A percentile compares a stretch with the other conserved stretches of the same genome.
Evolutionary conservation across 2,113 vertebrate species (phyloP).

Genomic region (Pelecanoides urinatrix): DNA sequence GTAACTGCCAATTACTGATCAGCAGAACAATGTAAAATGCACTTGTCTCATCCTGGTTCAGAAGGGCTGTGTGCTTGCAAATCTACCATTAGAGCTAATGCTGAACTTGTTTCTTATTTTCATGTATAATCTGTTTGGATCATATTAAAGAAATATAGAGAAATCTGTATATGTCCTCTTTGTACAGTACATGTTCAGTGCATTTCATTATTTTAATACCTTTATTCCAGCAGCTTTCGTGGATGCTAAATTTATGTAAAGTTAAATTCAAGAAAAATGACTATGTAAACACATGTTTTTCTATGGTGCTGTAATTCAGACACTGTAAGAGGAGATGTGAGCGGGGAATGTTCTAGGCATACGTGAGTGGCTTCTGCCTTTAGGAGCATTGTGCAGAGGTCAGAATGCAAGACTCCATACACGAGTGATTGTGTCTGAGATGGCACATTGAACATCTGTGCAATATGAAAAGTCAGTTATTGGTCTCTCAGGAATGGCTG

Average conservation of each 20-base stretch:
- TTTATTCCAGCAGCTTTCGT: background rate
- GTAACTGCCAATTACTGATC: background rate
- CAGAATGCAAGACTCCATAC: background rate
- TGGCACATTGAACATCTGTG: background rate
- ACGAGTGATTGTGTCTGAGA: background rate
- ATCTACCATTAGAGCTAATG: background rate
- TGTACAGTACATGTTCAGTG: background rate
- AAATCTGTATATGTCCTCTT: background rate
- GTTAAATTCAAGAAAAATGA: background rate
- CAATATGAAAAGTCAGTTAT: background rate
- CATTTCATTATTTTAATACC: background rate
- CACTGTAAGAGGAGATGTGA: accelerated
- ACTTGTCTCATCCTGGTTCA: background rate
- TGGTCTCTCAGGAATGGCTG: background rate
- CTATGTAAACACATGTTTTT: background rate
- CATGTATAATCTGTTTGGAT: background rate
- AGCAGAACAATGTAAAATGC: background rate
- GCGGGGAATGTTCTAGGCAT: background rate
- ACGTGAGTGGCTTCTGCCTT: background rate
- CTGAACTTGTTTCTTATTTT: background rate
- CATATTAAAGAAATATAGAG: background rate
- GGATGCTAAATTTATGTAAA: background rate
- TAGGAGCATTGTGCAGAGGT: background rate
- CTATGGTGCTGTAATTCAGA: background rate
- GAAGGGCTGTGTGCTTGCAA: background rate